These are phyloP conservation scores for Leptinotarsa lineolata DNA, from an alignment of 1,140 invertebrate species.

Conservation along the genomic window DNA sequence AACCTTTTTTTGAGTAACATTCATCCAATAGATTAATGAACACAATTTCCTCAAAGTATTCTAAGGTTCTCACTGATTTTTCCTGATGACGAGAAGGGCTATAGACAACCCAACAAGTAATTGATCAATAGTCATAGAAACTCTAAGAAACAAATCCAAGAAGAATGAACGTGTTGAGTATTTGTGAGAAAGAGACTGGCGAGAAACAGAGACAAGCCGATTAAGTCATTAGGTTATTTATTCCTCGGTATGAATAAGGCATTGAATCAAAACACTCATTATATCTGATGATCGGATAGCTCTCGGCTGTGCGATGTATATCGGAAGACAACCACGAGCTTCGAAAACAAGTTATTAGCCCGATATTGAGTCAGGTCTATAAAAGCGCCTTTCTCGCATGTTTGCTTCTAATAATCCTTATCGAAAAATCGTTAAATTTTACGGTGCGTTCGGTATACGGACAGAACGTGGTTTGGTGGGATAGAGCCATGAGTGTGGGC, in stretches of 20 bases:
- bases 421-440: constrained; percentile 18
- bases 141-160: background rate
- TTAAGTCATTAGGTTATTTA: constrained; percentile 49
- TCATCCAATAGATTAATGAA: too few species aligned
- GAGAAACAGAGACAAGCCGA: constrained; percentile 22
- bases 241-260: constrained; percentile 41
- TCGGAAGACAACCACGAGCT: constrained; percentile 24
- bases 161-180: background rate
- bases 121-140: too few species aligned
- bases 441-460: background rate
- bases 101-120: too few species aligned
- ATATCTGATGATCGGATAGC: constrained; percentile 41
- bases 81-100: too few species aligned
- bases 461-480: background rate
- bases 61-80: too few species aligned
- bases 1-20: too few species aligned
- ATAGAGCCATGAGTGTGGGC: background rate
- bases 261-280: constrained; percentile 49
- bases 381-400: constrained; percentile 21
- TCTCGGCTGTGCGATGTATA: constrained; percentile 3
- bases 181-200: constrained; percentile 5
- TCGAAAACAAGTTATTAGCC: constrained; percentile 35
- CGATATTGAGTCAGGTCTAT: constrained; percentile 17
- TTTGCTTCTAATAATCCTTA: constrained; percentile 25
- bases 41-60: too few species aligned